Base-by-base conservation (phyloP, 2,113 vertebrate species). In the Colossoma macropomum region DNA sequence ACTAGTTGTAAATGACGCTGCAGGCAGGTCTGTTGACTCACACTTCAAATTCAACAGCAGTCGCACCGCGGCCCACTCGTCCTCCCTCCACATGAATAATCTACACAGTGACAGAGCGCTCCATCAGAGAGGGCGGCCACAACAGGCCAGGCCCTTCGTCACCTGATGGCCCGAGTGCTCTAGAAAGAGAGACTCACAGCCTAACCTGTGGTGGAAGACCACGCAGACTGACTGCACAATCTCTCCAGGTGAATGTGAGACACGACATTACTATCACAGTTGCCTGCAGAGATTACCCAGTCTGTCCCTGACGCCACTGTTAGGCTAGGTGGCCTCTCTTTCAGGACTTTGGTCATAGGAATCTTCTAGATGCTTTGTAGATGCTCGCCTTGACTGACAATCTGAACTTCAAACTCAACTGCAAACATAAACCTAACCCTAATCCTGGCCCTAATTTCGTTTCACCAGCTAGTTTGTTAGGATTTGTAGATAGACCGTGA, bases 271-370 rank as follows among this genome's bases (percentile, higher is more conserved):
- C 92, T 96, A 91, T 95, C 95, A 96, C 96, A 96, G 94, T 96
- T 97, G 95, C 96, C 96, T 96, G 95, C 95, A 97, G 96, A 97
- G 96, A 97, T 97, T 97, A 96, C 91, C 90, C 91, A 96, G 94
- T 95, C 95, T 91, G 91, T 41, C 93, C 91, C 95, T 94, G 93
- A 25, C 56, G 7, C 19, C 38, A 71, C 25, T 79, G 30, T 6
- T 70, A 23, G 16, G 4, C 41, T n/a, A 30, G 19, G 25, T 16
- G 19, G 9, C 27, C 52, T 60, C 70, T 45, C 38, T 48, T 21
- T 72, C 69, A 21, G 11, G 17, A 21, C 34, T 4, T 38, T 7
- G 7, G 34, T 7, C 34, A 38, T 7, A 3, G 34, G 34, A 38
- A 38, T 38, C 34, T 7, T 38, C 7, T 45, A 45, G 41, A 59